A percentile compares a stretch with the other conserved stretches of the same genome.
These are phyloP conservation scores for Propithecus perrieri DNA, from an alignment of 2,797 vertebrate genomes.

Conservation along the genomic window DNA sequence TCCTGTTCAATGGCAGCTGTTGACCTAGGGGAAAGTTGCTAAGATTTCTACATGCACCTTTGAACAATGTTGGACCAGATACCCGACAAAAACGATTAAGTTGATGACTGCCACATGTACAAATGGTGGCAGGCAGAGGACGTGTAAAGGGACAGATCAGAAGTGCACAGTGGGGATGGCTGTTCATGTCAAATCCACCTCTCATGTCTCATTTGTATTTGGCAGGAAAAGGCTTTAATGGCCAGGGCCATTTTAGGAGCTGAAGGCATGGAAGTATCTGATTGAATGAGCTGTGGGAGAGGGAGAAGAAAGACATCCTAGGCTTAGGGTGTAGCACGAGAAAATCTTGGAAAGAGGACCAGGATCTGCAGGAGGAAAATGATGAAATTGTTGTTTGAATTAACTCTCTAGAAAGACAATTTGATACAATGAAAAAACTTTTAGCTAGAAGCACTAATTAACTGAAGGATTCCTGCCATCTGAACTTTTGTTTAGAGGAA, in stretches of 20 bases:
- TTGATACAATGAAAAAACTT: background rate
- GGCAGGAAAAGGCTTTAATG: background rate
- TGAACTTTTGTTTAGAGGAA: constrained; percentile 33
- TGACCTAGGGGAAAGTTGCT: constrained; percentile 41
- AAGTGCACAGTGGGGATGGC: background rate
- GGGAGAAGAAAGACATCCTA: background rate
- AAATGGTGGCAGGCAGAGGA: background rate
- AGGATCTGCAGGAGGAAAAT: background rate
- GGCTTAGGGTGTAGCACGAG: background rate
- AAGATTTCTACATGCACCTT: constrained; percentile 39
- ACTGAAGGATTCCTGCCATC: background rate
- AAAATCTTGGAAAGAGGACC: background rate
- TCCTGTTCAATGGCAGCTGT: background rate
- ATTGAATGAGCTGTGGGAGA: background rate
- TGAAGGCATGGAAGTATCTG: background rate
- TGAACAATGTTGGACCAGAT: background rate
- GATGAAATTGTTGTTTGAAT: background rate
- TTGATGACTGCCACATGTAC: background rate
- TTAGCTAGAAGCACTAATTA: constrained; percentile 1
- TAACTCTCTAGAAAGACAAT: background rate
- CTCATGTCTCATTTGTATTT: background rate
- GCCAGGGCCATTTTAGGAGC: background rate
- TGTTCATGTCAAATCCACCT: background rate
- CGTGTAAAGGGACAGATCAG: background rate
- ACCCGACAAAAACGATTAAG: background rate